Evolutionary conservation across 1,140 invertebrate species (phyloP).

Genomic region (Eupristina koningsbergeri): DNA sequence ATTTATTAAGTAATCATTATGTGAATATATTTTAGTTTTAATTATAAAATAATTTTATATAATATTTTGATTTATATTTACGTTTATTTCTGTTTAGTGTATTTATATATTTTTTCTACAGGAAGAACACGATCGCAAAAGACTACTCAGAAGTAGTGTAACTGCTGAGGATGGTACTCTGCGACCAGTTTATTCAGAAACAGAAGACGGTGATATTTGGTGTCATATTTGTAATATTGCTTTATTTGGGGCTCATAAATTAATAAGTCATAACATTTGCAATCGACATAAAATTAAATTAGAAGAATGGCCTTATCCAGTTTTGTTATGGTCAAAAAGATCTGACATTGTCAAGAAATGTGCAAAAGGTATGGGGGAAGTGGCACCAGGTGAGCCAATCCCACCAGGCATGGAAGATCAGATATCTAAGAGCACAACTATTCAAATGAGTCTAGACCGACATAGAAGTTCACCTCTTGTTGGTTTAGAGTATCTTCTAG

Average conservation of each 20-base stretch:
- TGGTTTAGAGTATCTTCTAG: conserved; percentile 82
- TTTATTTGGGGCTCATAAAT: conserved; percentile 70
- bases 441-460: conserved; percentile 75
- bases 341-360: conserved; percentile 63
- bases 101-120: conserved; percentile 56
- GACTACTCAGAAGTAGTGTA: conserved; percentile 71
- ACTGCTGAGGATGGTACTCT: conserved; percentile 71
- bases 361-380: conserved; percentile 54
- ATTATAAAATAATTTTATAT: not conserved
- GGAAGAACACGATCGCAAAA: conserved; percentile 71
- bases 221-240: conserved; percentile 72
- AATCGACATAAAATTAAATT: conserved; percentile 71
- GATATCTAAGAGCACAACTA: conserved; percentile 72
- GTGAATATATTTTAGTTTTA: conserved; percentile 11
- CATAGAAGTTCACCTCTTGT: conserved; percentile 74
- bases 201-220: conserved; percentile 71
- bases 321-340: conserved; percentile 69
- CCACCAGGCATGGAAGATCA: conserved; percentile 82
- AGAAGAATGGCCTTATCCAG: conserved; percentile 72
- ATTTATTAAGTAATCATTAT: conserved; percentile 35
- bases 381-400: conserved; percentile 78
- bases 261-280: conserved; percentile 68
- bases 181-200: conserved; percentile 70
- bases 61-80: not conserved
- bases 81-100: conserved; percentile 25